Evolutionary conservation across 2,888 invertebrate genomes (phyloP).

Genomic region (Metalampra italica): DNA sequence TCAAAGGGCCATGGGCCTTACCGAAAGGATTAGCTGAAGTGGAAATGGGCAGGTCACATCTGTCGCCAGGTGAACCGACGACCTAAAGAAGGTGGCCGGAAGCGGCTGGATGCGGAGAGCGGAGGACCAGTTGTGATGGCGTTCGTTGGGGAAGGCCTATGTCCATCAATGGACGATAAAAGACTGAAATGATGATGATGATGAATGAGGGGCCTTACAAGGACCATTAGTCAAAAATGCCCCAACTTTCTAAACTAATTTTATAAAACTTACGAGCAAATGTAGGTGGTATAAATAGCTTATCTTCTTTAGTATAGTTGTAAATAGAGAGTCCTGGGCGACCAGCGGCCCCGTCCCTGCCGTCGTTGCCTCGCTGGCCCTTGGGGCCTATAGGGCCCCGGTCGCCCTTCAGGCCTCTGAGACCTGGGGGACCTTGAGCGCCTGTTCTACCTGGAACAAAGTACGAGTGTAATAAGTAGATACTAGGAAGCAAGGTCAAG

Average conservation of each 20-base stretch:
- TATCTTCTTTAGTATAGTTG: slow-evolving; percentile 80
- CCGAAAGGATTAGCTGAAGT: too few relatives aligned
- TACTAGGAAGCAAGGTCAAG: neutral
- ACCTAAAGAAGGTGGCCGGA: neutral
- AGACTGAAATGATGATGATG: too few relatives aligned
- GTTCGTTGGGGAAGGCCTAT: too few relatives aligned
- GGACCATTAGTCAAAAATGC: too few relatives aligned
- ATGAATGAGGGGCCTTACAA: too few relatives aligned
- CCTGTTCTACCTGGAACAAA: slow-evolving; percentile 78
- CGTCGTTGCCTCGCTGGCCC: slow-evolving; percentile 86
- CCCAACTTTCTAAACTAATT: too few relatives aligned
- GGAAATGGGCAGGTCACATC: too few relatives aligned
- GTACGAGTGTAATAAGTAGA: neutral
- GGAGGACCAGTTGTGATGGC: too few relatives aligned
- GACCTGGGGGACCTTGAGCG: slow-evolving; percentile 82
- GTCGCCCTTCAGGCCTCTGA: slow-evolving; percentile 85
- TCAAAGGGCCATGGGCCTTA: too few relatives aligned
- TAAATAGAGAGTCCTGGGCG: slow-evolving; percentile 89
- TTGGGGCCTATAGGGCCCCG: slow-evolving; percentile 82
- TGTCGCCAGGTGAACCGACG: too few relatives aligned
- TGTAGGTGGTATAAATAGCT: slow-evolving; percentile 90
- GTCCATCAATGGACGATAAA: too few relatives aligned
- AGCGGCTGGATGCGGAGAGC: too few relatives aligned
- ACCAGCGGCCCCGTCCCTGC: slow-evolving; percentile 86
- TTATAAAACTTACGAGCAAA: slow-evolving; percentile 76